Percentiles rank a stretch among this genome's conserved stretches.
Evolutionary conservation across 2,113 vertebrate species (phyloP).

Genomic region (Saguinus imperator): DNA sequence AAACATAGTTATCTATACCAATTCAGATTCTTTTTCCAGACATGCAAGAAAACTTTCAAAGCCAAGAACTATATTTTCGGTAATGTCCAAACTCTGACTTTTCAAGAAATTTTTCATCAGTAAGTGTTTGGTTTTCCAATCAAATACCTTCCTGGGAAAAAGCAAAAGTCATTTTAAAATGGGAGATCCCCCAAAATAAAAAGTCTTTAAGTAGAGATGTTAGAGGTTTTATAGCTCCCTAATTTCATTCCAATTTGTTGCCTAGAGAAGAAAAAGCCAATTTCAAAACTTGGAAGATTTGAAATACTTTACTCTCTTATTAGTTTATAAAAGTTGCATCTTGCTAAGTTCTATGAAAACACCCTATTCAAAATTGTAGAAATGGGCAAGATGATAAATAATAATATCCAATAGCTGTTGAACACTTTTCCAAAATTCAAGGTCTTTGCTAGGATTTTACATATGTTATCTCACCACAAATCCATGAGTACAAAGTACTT

Average conservation of each 20-base stretch:
- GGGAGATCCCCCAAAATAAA: neutral
- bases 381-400: neutral
- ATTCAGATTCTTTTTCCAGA: neutral
- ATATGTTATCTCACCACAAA: neutral
- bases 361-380: neutral
- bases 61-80: neutral
- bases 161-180: neutral
- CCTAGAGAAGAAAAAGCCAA: neutral
- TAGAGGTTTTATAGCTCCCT: neutral
- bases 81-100: neutral
- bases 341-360: neutral
- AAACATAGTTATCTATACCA: neutral
- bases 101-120: neutral
- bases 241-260: neutral
- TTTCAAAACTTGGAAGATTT: neutral
- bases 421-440: neutral
- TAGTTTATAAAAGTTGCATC: neutral
- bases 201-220: neutral
- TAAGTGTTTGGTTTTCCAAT: slow-evolving; percentile 1
- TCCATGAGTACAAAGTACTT: neutral
- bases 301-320: neutral
- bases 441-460: neutral
- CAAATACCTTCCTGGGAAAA: neutral
- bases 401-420: neutral
- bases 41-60: neutral